These are phyloP conservation scores for Ormyrus rosae DNA, from an alignment of 2,888 invertebrate species.

Conservation along the genomic window DNA sequence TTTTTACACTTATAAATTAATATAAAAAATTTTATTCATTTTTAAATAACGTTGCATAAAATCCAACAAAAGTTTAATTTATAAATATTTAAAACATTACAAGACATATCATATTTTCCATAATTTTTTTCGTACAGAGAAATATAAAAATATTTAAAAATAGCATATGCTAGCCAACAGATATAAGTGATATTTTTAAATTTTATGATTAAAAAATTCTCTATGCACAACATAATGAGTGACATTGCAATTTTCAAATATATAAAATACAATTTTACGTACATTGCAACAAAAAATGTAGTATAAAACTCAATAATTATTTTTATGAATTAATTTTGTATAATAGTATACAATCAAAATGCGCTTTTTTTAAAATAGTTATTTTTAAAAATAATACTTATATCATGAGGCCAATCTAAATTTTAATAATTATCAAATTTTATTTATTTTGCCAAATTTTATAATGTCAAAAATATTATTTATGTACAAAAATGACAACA, in stretches of 20 bases:
- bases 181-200: too few relatives aligned
- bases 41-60: background rate
- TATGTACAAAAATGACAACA: slow-evolving; percentile 3
- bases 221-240: too few relatives aligned
- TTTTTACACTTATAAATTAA: slow-evolving; percentile 12
- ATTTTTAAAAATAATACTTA: background rate
- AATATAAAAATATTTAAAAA: background rate
- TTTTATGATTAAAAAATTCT: too few relatives aligned
- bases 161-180: background rate
- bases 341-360: too few relatives aligned
- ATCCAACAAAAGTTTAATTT: slow-evolving; percentile 9
- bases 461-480: background rate
- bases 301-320: too few relatives aligned
- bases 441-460: too few relatives aligned
- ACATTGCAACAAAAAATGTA: too few relatives aligned
- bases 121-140: background rate
- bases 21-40: slow-evolving; percentile 7
- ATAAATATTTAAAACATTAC: background rate
- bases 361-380: too few relatives aligned
- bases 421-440: background rate
- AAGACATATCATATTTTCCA: slow-evolving; percentile 7
- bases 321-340: too few relatives aligned
- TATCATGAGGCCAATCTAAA: background rate
- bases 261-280: too few relatives aligned
- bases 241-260: too few relatives aligned